Evolutionary conservation across 2,113 vertebrate genomes (phyloP).

Genomic region (Lates calcarifer): DNA sequence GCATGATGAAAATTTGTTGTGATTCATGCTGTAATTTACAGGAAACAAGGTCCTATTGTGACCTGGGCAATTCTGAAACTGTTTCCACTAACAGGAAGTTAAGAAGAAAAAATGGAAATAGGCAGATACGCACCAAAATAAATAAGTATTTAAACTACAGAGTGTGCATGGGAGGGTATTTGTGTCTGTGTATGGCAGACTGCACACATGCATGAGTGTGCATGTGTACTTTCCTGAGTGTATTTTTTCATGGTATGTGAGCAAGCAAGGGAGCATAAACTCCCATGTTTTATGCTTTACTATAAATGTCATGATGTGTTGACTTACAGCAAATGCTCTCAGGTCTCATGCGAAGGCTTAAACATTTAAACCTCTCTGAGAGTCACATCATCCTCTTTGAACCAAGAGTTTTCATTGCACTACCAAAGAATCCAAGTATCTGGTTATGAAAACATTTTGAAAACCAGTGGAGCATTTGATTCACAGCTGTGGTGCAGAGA

Average conservation of each 20-base stretch:
- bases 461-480: conserved; percentile 61
- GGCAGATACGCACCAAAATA: not conserved
- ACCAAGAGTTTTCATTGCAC: conserved; percentile 31
- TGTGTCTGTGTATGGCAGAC: not conserved
- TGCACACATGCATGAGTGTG: too few species aligned
- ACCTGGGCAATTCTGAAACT: too few species aligned
- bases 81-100: not conserved
- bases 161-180: not conserved
- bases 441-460: conserved; percentile 61
- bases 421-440: conserved; percentile 42
- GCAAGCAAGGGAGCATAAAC: conserved; percentile 5
- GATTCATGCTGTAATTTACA: conserved; percentile 4
- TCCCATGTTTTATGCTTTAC: conserved; percentile 45
- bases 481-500: conserved; percentile 68
- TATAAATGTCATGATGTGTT: conserved; percentile 41
- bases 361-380: conserved; percentile 16
- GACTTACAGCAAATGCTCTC: conserved; percentile 38
- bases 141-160: not conserved
- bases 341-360: conserved; percentile 15
- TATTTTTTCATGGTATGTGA: not conserved
- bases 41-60: too few species aligned
- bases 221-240: not conserved
- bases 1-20: not conserved
- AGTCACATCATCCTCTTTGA: conserved; percentile 6
- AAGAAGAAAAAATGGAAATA: not conserved